Conservation (phyloP, 1,140 invertebrate species). For the Frieseomelitta varia region DNA sequence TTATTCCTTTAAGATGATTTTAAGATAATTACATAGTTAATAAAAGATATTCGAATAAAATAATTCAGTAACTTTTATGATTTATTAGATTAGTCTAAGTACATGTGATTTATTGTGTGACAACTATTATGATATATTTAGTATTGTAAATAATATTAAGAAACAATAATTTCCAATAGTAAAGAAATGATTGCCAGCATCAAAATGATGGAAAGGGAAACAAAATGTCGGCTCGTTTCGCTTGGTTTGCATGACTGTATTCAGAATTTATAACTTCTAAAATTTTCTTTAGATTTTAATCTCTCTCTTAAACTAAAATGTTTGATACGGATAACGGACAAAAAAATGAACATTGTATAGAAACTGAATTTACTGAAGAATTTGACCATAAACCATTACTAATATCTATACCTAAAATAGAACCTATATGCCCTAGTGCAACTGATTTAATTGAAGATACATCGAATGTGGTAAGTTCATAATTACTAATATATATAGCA, state of each 20-base stretch:
- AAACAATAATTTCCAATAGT: too few species aligned
- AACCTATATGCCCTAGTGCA: not conserved
- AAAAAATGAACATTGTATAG: not conserved
- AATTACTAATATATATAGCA: not conserved
- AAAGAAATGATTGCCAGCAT: not conserved
- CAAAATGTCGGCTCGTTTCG: slow-evolving; percentile 17
- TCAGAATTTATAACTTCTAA: not conserved
- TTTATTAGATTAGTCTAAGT: not conserved
- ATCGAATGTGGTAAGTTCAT: slow-evolving; percentile 4
- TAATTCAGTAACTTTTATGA: not conserved
- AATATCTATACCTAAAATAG: slow-evolving; percentile 29
- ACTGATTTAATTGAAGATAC: not conserved
- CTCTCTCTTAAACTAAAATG: slow-evolving; percentile 5
- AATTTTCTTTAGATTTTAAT: slow-evolving; percentile 8
- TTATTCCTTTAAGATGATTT: not conserved
- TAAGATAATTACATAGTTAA: not conserved
- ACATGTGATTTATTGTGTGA: not conserved
- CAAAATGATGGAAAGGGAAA: not conserved
- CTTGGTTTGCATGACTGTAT: not conserved
- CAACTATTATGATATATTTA: not conserved
- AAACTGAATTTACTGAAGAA: not conserved
- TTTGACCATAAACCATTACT: not conserved
- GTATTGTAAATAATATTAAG: not conserved
- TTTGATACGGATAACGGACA: not conserved
- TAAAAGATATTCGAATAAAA: not conserved